Evolutionary conservation across 2,888 invertebrate genomes (phyloP).

Genomic region (Barypeithes pellucidus): DNA sequence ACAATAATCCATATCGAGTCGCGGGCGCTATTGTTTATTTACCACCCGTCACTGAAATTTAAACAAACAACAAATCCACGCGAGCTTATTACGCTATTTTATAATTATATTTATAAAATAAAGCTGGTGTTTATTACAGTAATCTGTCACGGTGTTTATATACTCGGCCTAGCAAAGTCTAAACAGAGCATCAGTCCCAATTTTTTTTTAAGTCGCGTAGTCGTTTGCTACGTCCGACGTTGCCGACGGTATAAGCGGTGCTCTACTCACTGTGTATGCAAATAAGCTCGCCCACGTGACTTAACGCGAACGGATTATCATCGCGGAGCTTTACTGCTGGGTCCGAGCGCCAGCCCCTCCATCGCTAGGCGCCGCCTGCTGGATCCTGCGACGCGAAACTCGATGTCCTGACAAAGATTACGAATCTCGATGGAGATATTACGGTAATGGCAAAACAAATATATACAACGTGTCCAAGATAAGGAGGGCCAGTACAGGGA

Average conservation of each 20-base stretch:
- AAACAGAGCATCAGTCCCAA: slow-evolving; percentile 44
- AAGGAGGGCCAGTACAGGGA: no score
- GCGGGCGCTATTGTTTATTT: slow-evolving; percentile 39
- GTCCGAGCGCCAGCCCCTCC: slow-evolving; percentile 28
- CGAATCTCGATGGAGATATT: no score
- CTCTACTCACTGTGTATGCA: slow-evolving; percentile 32
- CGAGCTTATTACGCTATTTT: slow-evolving; percentile 31
- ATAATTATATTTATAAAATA: slow-evolving; percentile 52
- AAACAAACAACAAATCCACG: slow-evolving; percentile 38
- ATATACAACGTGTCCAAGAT: no score
- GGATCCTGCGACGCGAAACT: slow-evolving; percentile 10
- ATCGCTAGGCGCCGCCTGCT: slow-evolving; percentile 35
- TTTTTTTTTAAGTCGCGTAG: slow-evolving; percentile 42
- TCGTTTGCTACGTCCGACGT: slow-evolving; percentile 13
- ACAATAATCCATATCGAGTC: slow-evolving; percentile 25
- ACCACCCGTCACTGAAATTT: slow-evolving; percentile 16
- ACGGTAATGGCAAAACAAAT: no score
- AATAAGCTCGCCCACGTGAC: slow-evolving; percentile 47
- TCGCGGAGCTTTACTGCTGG: slow-evolving; percentile 13
- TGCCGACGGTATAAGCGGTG: slow-evolving; percentile 18
- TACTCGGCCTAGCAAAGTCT: slow-evolving; percentile 47
- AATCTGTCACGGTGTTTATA: slow-evolving; percentile 53
- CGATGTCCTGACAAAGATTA: background rate
- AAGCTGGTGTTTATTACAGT: slow-evolving; percentile 33
- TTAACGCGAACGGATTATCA: slow-evolving; percentile 12